These are phyloP conservation scores for cat (Felis catus) DNA, from an alignment of 2,113 vertebrate species.

Conservation along the genomic window F.catus_Fca126_mat1.0 CM031419.1:215789001-215789500, in stretches of 20 bases:
- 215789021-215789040: neutral
- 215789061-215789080: neutral
- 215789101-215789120: too few species aligned
- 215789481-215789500: too few species aligned
- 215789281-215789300: too few species aligned
- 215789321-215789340: too few species aligned
- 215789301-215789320: neutral
- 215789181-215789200: neutral
- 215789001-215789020: too few species aligned
- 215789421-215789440: rapidly evolving
- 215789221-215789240: too few species aligned
- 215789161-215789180: neutral
- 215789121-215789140: too few species aligned
- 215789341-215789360: neutral
- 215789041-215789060: neutral
- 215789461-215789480: too few species aligned
- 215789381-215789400: neutral
- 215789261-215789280: neutral
- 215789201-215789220: neutral
- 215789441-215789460: too few species aligned
- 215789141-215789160: neutral
- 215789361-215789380: rapidly evolving
- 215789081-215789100: rapidly evolving
- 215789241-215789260: neutral
- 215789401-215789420: neutral